Conservation (phyloP, 2,113 vertebrate genomes). For the Ameiurus melas region DNA sequence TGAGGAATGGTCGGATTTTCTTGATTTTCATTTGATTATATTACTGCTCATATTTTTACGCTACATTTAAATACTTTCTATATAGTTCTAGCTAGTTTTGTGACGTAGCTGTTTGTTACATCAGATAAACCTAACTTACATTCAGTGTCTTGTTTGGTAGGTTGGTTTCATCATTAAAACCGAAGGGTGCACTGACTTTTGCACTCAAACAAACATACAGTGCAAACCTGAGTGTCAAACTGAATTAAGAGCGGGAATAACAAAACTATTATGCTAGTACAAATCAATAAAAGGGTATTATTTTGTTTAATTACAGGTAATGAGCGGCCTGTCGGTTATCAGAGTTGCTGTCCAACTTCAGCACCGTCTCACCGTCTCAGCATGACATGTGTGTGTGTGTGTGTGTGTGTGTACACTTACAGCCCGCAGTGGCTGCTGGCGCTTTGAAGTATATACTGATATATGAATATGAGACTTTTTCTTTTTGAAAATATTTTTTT, state of each 20-base stretch:
- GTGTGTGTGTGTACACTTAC: slow-evolving; percentile 24
- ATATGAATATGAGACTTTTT: slow-evolving; percentile 56
- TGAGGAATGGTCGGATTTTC: no score
- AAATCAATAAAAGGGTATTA: slow-evolving; percentile 13
- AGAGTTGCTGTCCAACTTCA: background rate
- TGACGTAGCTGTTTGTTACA: background rate
- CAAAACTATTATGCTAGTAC: background rate
- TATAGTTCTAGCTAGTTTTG: background rate
- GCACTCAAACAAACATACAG: background rate
- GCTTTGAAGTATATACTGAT: slow-evolving; percentile 51
- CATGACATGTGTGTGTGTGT: background rate
- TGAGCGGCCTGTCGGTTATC: slow-evolving; percentile 28
- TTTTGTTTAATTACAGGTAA: slow-evolving; percentile 30
- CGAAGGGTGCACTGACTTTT: background rate
- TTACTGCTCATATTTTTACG: background rate
- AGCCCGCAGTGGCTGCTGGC: slow-evolving; percentile 42
- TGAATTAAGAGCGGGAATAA: slow-evolving; percentile 24
- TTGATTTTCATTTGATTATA: no score
- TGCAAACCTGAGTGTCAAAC: slow-evolving; percentile 11
- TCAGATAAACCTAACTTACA: background rate
- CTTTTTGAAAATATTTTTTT: background rate
- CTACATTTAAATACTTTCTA: background rate
- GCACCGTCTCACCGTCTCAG: background rate
- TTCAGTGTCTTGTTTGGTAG: background rate
- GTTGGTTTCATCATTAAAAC: background rate